These are phyloP conservation scores for Calidris pygmaea DNA, from an alignment of 2,113 vertebrate genomes.

Conservation along the genomic window DNA sequence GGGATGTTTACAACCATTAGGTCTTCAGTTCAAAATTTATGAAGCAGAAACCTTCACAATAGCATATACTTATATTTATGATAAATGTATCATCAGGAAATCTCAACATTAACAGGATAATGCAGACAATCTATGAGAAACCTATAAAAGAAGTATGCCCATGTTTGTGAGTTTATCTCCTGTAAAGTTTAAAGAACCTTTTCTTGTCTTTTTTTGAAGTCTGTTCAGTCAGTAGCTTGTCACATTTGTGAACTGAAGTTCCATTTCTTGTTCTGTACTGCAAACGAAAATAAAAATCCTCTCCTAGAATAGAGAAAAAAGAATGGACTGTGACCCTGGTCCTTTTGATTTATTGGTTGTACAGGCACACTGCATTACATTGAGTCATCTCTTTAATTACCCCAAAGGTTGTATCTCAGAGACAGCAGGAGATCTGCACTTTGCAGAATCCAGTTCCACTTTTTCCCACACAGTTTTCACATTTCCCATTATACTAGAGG, in stretches of 20 bases:
- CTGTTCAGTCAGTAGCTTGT: neutral
- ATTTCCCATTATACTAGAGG: neutral
- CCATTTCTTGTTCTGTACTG: conserved; percentile 7
- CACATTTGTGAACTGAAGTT: neutral
- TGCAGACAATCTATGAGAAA: neutral
- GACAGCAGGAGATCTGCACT: neutral
- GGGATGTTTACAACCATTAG: rapidly evolving
- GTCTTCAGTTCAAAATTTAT: neutral
- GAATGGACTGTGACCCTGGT: conserved; percentile 40
- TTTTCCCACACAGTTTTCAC: neutral
- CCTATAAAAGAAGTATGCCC: neutral
- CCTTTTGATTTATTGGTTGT: conserved; percentile 54
- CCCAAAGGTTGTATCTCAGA: neutral
- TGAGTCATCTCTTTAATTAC: conserved; percentile 15
- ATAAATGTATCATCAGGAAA: neutral
- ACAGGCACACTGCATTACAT: neutral
- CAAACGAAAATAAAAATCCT: conserved; percentile 41
- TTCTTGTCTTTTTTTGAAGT: neutral
- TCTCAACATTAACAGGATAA: neutral
- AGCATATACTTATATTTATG: neutral
- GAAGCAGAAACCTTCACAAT: neutral
- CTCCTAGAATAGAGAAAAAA: neutral
- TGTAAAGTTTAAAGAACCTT: neutral
- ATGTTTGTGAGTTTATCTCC: neutral
- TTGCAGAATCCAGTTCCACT: neutral